Conservation (phyloP, 2,888 invertebrate species). For the Cephus nigrinus region DNA sequence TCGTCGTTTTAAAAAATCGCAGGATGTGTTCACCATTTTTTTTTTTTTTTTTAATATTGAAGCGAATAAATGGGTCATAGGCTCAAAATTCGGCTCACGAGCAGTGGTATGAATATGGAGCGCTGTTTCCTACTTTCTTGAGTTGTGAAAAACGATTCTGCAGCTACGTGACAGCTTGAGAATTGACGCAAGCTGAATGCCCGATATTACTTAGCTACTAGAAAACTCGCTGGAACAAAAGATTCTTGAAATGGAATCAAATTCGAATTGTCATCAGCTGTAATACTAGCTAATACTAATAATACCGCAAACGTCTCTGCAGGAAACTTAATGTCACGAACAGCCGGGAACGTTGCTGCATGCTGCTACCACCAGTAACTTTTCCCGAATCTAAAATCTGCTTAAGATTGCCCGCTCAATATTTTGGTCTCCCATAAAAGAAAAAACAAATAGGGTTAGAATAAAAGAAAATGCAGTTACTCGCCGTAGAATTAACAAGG, state of each 20-base stretch:
- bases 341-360: no score
- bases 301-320: no score
- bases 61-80: not conserved
- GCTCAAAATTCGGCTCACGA: not conserved
- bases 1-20: not conserved
- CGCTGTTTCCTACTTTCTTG: not conserved
- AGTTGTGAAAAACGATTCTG: conserved; percentile 13
- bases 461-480: no score
- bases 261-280: not conserved
- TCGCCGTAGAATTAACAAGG: no score
- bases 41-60: not conserved
- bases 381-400: no score
- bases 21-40: not conserved
- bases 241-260: not conserved
- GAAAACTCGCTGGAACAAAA: not conserved
- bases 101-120: not conserved
- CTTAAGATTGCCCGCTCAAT: no score
- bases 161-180: conserved; percentile 18
- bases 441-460: no score
- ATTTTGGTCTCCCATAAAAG: no score
- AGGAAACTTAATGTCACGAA: no score
- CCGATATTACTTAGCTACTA: conserved; percentile 23
- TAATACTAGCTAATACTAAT: not conserved
- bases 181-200: conserved; percentile 29
- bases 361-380: no score